Evolutionary conservation across 1,140 invertebrate genomes (phyloP), one percentile per base, ranked within the genome.

Genomic region (Phymastichus coffea): DNA sequence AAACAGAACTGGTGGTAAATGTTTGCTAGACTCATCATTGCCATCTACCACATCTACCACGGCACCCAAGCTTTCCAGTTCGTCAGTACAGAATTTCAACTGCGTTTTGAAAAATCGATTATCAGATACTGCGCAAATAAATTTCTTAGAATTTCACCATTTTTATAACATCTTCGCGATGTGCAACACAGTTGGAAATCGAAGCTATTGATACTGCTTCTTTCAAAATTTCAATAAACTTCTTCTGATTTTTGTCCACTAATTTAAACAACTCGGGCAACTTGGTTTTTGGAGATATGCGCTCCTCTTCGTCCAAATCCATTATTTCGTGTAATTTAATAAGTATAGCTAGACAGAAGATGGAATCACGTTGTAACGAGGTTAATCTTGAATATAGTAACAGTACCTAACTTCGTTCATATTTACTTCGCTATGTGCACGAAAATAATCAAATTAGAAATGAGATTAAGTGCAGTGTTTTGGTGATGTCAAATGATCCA

Each of bases 1-100:
- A 55, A 66, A 66, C 15, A 68, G 47, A 33, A 66, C 61, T 46
- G 64, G 64, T 30, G 64, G 60, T 37, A 59, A 38, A 44, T 54
- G 23, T 25, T 14, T 52, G 1, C 10, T 25, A 14, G 40, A 28
- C 37, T 47, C 46, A 30, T 54, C 30, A 43, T 62, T 63, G 2
- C 55, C 57, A 20, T 63, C 53, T 12, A 68, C 28, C 7, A 63
- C 12, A 9, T 66, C 51, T 4, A 64, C 47, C 12, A 23, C 46
- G 14, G 55, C 54, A 9, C 60, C 66, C 15, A 66, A 26, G 41
- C 20, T 23, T 25, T 60, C 52, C 6, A 68, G 26, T 56, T 66
- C 62, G 20, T 62, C 19, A 12, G 55, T 22, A 47, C 57, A 66
- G 17, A 57, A 53, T 48, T 63, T 49, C 19, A 63, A 10, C 66